A percentile compares a stretch with the other conserved stretches of the same genome.
Conservation (phyloP, 2,797 vertebrate genomes). For the Bovichtus variegatus region DNA sequence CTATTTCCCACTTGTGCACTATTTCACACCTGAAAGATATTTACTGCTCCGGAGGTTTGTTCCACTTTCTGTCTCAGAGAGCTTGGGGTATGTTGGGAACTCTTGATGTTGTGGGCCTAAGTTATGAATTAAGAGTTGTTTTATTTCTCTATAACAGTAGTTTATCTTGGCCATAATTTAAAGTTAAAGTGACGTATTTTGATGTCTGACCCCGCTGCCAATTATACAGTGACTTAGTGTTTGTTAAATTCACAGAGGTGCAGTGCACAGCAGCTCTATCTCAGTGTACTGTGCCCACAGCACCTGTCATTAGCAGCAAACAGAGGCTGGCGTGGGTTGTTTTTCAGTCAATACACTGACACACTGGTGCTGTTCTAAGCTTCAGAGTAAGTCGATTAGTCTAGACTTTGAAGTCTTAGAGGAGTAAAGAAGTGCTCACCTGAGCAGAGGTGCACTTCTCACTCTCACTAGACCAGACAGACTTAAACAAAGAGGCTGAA, state of each 20-base stretch:
- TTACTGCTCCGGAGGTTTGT: neutral
- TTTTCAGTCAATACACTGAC: constrained; percentile 79
- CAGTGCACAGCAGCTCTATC: constrained; percentile 39
- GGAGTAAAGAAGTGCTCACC: constrained; percentile 63
- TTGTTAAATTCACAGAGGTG: constrained; percentile 30
- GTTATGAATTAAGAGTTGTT: neutral
- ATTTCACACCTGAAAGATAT: neutral
- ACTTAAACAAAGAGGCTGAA: constrained; percentile 37
- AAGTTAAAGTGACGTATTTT: constrained; percentile 2
- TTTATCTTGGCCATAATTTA: neutral
- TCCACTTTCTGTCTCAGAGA: neutral
- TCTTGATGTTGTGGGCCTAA: neutral
- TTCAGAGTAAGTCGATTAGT: constrained; percentile 78
- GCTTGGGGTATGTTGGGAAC: neutral
- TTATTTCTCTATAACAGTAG: neutral
- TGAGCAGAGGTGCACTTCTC: constrained; percentile 50
- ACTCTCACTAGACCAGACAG: constrained; percentile 41
- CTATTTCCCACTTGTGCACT: neutral
- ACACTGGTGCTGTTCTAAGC: constrained; percentile 67
- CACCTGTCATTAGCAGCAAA: constrained; percentile 65
- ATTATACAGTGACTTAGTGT: constrained; percentile 9
- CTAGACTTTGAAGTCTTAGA: constrained; percentile 76
- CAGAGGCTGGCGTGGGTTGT: constrained; percentile 60
- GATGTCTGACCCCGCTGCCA: neutral
- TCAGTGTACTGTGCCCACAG: constrained; percentile 47